These are phyloP conservation scores for Peribatodes rhomboidaria DNA, from an alignment of 2,888 invertebrate species.

Conservation along the genomic window DNA sequence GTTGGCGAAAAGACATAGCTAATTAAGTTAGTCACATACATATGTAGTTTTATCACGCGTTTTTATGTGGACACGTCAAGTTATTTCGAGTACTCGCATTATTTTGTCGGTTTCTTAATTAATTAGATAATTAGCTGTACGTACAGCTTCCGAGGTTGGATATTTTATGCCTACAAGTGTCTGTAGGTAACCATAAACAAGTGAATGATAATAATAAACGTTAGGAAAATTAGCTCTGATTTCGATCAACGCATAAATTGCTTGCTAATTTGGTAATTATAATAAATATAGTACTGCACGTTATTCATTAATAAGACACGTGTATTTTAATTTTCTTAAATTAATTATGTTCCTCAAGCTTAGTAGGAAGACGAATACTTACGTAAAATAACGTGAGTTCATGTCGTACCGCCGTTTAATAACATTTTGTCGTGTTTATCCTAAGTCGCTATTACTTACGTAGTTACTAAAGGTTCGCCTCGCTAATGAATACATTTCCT, in stretches of 20 bases:
- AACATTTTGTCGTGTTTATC: slow-evolving; percentile 22
- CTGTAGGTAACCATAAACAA: too few relatives aligned
- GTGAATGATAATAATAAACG: too few relatives aligned
- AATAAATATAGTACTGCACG: not conserved
- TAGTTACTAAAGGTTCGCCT: slow-evolving; percentile 17
- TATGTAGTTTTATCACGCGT: not conserved
- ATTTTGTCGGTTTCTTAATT: not conserved
- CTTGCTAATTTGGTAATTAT: slow-evolving; percentile 1
- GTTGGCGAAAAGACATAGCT: not conserved
- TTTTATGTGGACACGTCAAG: not conserved
- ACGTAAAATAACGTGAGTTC: not conserved
- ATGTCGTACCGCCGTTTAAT: slow-evolving; percentile 9
- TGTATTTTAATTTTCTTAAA: slow-evolving; percentile 9
- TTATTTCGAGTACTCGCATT: not conserved
- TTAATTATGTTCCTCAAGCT: slow-evolving; percentile 5
- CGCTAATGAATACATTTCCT: slow-evolving; percentile 36
- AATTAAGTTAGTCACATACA: not conserved
- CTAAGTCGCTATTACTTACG: slow-evolving; percentile 22
- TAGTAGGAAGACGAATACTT: not conserved
- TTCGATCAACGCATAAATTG: slow-evolving; percentile 8
- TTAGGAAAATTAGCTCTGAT: not conserved
- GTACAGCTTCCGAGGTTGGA: too few relatives aligned
- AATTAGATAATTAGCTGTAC: not conserved
- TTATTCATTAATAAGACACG: not conserved
- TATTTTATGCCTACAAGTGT: too few relatives aligned